A percentile compares a stretch with the other conserved stretches of the same genome.
phyloP scores from a whole-genome alignment of 1,140 invertebrate species.

The Dryas iulia region DNA sequence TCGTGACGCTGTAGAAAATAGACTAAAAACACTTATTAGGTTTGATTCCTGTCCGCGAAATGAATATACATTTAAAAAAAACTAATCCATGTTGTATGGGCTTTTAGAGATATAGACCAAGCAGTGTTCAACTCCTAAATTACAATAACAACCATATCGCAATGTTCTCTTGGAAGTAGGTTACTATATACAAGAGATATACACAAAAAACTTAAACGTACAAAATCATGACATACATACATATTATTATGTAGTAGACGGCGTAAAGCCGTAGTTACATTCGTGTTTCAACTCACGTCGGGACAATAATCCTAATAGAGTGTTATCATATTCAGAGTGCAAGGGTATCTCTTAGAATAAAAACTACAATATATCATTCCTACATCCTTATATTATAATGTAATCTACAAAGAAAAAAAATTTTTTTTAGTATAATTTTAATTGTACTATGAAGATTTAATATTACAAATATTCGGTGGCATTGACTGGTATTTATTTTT shows the following conservation, averaged over 20 bases:
- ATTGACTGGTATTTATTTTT: too few species aligned
- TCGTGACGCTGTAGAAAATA: too few species aligned
- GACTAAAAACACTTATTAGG: too few species aligned
- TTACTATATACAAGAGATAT: not conserved
- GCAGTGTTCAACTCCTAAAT: too few species aligned
- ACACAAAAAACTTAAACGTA: not conserved
- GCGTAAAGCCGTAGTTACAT: not conserved
- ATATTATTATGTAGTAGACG: not conserved
- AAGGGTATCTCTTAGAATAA: constrained; percentile 10
- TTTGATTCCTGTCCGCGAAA: too few species aligned
- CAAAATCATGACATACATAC: not conserved
- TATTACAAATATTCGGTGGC: not conserved
- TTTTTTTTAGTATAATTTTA: not conserved
- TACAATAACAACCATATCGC: too few species aligned
- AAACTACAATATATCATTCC: not conserved
- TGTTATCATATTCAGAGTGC: constrained; percentile 4
- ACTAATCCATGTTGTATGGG: too few species aligned
- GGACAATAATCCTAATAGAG: constrained; percentile 24
- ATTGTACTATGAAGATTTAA: not conserved
- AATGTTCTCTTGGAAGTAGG: too few species aligned
- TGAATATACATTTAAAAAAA: too few species aligned
- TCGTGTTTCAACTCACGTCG: constrained; percentile 19
- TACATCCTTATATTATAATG: not conserved
- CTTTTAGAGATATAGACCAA: too few species aligned
- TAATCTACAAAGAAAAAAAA: not conserved